Base-by-base conservation (phyloP, 2,797 vertebrate species). In the Masticophis lateralis region DNA sequence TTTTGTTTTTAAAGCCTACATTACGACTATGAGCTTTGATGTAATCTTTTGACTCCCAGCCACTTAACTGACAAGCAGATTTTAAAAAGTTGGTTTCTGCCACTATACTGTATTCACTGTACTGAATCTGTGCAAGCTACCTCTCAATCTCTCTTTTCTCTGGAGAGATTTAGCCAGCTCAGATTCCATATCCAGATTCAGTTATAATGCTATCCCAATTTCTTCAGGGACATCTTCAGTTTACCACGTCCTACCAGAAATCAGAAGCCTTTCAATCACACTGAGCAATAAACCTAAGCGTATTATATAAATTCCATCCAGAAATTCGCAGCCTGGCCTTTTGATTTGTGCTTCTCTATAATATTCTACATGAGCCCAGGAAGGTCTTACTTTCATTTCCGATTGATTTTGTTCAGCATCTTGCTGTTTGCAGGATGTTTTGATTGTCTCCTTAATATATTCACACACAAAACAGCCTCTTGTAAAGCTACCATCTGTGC, bases 371-470 rank as follows among this genome's bases (percentile, higher is more conserved):
- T 2, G 0, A 92, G 89, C 87, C 69, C 28, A 60, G 92, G 86
- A 95, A 94, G 90, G 92, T 92, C 53, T 94, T 93, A 59, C 74
- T 96, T 95, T 95, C 83, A 89, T 95, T 96, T 96, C 94, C 91
- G 92, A 94, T 93, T 95, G 88, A 0, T 93, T 95, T 95, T 96
- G 88, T 92, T 96, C 94, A 92, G 90, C 7, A 0, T 92, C 9
- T 92, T 95, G 93, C 92, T 95, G 83, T 94, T 93, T 94, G 88
- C 89, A 74, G 92, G 89, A 91, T 92, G 90, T 95, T 96, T 95
- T 94, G 47, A 93, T 94, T 96, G 86, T 95, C 59, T 96, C 47
- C 91, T 94, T 93, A 92, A 88, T 94, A 94, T 89, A 95, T 96
- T 96, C 92, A 92, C 16, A 11, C 28, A 91, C 43, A 93, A 96